Evolutionary conservation across 2,888 invertebrate genomes (phyloP), one percentile per base, ranked within the genome.

Genomic region (Phengaris arion): DNA sequence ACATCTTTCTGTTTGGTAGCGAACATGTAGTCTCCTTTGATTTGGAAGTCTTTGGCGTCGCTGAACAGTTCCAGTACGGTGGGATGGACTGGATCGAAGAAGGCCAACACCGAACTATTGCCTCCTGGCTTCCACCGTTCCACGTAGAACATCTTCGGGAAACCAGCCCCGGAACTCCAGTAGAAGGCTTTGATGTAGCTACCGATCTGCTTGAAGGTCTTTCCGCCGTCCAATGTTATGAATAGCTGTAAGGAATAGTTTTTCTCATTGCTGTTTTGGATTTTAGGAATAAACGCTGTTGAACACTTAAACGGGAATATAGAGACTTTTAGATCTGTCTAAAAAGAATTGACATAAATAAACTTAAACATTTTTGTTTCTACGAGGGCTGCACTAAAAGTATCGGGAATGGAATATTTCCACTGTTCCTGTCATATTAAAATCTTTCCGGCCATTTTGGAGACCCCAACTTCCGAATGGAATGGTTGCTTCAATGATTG

Each of bases 21-120:
- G 89, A 98, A 98, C 95, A 98, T 96, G 86, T 96, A 98, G 82
- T 97, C 97, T 15, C 96, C 97, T 84, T 96, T 96, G 54, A 97
- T 95, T 84, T 96, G 96, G 87, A 98, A 97, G 85, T 98, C 97
- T 83, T 96, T 95, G 1, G 97, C 96, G 80, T 96, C 94, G 22
- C 94, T 94, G 72, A 96, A 94, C 51, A 97, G 86, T 1, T 94
- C 88, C 74, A 89, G 86, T 8, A 93, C 94, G 85, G 84, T 96
- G 79, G 95, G 86, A 76, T 94, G 94, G 0, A 86, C 85, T 0
- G 94, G 93, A 48, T 89, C 94, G 74, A 88, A 89, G 2, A 94
- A 94, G 95, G 97, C 97, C 80, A 95, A 95, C 81, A 96, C 96
- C 0, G 96, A 94, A 82, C 97, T 97, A 0, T 94, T 84, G 87